phyloP scores from a whole-genome alignment of 2,888 invertebrate genomes.

The Dynastes hyllus region DNA sequence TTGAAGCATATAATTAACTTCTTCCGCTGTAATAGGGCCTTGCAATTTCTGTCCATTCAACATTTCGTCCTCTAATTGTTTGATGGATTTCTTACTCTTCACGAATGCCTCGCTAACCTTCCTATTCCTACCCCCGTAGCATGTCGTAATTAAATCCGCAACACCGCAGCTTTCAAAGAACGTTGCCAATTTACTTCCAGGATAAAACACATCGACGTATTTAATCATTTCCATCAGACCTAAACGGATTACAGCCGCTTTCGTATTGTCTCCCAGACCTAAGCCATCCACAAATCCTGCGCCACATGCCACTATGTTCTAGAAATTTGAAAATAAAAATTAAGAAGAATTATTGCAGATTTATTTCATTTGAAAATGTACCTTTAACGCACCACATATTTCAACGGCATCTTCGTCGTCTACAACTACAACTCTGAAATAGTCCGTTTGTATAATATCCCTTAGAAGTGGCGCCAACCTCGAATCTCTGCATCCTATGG shows the following conservation, averaged over 20 bases:
- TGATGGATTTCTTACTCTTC: conserved; percentile 91
- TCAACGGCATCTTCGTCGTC: conserved; percentile 98
- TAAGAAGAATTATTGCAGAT: not conserved
- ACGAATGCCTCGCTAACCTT: conserved; percentile 97
- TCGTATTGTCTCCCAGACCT: conserved; percentile 96
- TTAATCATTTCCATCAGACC: conserved; percentile 99
- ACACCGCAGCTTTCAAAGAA: conserved; percentile 99
- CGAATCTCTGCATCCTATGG: conserved; percentile 92
- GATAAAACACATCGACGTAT: conserved; percentile 95
- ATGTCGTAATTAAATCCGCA: conserved; percentile 98
- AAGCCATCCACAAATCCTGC: conserved; percentile 99
- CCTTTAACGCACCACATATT: conserved; percentile 98
- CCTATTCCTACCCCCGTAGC: conserved; percentile 97
- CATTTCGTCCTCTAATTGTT: conserved; percentile 94
- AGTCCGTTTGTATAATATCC: conserved; percentile 93
- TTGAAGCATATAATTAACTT: conserved; percentile 96
- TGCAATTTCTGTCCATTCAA: conserved; percentile 98
- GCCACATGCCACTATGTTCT: conserved; percentile 99
- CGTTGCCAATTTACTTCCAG: conserved; percentile 91
- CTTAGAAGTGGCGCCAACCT: conserved; percentile 86
- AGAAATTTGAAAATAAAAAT: conserved; percentile 56
- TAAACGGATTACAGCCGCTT: conserved; percentile 97
- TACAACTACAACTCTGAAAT: conserved; percentile 96
- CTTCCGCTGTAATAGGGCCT: conserved; percentile 97
- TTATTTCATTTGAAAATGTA: conserved; percentile 66